phyloP scores from a whole-genome alignment of 2,113 vertebrate genomes.

The Uropsilus gracilis region DNA sequence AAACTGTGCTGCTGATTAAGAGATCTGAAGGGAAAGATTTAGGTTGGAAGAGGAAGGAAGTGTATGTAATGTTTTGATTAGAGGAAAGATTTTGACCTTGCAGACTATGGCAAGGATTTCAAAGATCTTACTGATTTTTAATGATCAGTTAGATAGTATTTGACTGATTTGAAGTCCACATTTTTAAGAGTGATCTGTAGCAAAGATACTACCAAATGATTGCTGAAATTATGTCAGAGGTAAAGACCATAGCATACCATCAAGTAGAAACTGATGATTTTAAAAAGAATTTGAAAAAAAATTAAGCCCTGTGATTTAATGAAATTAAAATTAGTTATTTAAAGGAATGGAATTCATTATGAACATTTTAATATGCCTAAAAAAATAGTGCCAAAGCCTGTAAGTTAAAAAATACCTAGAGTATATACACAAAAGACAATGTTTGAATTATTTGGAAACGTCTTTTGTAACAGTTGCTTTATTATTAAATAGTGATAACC shows the following conservation, averaged over 20 bases:
- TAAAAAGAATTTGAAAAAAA: not conserved
- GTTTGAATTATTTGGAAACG: not conserved
- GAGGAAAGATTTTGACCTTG: not conserved
- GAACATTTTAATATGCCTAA: slow-evolving; percentile 26
- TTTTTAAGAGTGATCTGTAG: not conserved
- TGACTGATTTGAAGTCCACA: not conserved
- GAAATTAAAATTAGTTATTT: slow-evolving; percentile 14
- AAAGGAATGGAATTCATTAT: not conserved
- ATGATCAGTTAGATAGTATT: not conserved
- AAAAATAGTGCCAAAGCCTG: not conserved
- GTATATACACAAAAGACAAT: not conserved
- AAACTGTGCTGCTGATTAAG: not conserved
- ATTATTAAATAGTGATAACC: not conserved
- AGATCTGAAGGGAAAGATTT: not conserved
- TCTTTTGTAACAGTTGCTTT: not conserved
- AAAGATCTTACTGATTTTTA: not conserved
- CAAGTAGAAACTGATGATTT: not conserved
- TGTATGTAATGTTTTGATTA: not conserved
- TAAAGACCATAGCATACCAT: not conserved
- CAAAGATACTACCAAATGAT: not conserved
- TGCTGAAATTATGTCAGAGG: slow-evolving; percentile 14
- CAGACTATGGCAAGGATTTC: not conserved
- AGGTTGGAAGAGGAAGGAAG: not conserved
- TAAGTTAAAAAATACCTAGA: not conserved
- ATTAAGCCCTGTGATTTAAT: not conserved